Evolutionary conservation across 2,888 invertebrate genomes (phyloP), one percentile per base, ranked within the genome.

Genomic region (Adela reaumurella): DNA sequence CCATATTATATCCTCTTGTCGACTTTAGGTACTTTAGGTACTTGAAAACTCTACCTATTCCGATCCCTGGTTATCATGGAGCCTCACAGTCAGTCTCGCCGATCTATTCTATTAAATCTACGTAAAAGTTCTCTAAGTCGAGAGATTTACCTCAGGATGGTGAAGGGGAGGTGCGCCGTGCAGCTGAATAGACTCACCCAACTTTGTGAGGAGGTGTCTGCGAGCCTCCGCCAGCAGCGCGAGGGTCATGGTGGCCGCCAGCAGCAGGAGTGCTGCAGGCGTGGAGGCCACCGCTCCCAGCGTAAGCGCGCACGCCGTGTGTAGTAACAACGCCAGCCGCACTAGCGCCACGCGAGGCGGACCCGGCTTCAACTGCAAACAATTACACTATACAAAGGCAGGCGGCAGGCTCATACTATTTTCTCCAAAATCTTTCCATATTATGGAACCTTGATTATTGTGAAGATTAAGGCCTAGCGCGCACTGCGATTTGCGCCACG

Each of bases 141-240:
- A 10, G 29, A 29, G 17, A 35, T 17, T 16, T 10, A 35, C 17
- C 28, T 5, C 17, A 14, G 11, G 35, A 35, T 18, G 18, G 35
- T 24, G 4, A 24, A 4, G 5, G 24, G 8, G 24, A 24, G 8
- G 24, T 24, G 24, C 8, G 24, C 8, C 4, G 5, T 24, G 24
- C 4, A 24, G 24, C 24, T 2, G 20, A 46, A 16, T 43, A 46
- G 56, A 73, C 76, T 76, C 56, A 78, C 78, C 68, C 47, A 64
- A 69, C 51, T 76, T 77, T 0, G 63, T 56, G 24, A 64, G 56
- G 46, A 68, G 71, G 17, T 74, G 69, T 49, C 53, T 67, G 59
- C 70, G 76, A 59, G 72, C 55, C 56, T 65, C 54, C 0, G 72
- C 60, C 18, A 76, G 68, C n/a, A 76, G 55, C 51, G 69, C 71